Base-by-base conservation (phyloP, 2,113 vertebrate genomes). In the Symphodus melops region DNA sequence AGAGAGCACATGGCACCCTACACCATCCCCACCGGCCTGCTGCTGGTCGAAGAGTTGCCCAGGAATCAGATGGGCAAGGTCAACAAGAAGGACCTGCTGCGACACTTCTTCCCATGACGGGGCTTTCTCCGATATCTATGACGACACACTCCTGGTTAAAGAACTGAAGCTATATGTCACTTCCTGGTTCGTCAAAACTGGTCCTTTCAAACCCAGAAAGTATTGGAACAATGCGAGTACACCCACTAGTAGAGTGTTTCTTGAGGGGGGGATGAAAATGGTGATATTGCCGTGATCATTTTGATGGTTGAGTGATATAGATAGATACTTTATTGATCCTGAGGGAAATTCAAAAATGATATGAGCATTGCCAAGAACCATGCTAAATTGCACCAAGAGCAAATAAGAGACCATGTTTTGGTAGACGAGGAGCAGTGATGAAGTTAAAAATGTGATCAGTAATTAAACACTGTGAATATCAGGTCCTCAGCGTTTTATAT, bases 51-150 rank as follows among this genome's bases (percentile, higher is more conserved):
- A 57, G 94, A 96, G 85, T 93, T 99, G 79, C 97, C 96, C 0
- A 93, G 96, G 84, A 99, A 99, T 87, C 96, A 96, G 89, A 97
- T 99, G 97, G 98, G 97, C 23, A 99, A 99, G 85, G 91, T 98
- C 90, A 97, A 98, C 93, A 99, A 99, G 93, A 97, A 94, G 86
- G 95, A 97, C 41, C 95, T 99, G 0, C 73, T 97, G 84, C 84
- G 77, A 37, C 94, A 82, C 16, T 96, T 98, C 65, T 97, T 95
- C 90, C 84, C 87, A 1, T 90, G 72, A 92, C 23, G 14, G 41
- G 46, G 79, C 41, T 21, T 14, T 3, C 33, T 21, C 19, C 0
- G 1, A 65, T 37, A 14, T 25, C 25, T 56, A 12, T 25, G n/a
- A 33, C 72, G 23, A 52, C 36, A 33, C 17, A 12, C 46, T 72